Evolutionary conservation across 2,113 vertebrate species (phyloP), one percentile per base, ranked within the genome.

Genomic region (Puma concolor): DNA sequence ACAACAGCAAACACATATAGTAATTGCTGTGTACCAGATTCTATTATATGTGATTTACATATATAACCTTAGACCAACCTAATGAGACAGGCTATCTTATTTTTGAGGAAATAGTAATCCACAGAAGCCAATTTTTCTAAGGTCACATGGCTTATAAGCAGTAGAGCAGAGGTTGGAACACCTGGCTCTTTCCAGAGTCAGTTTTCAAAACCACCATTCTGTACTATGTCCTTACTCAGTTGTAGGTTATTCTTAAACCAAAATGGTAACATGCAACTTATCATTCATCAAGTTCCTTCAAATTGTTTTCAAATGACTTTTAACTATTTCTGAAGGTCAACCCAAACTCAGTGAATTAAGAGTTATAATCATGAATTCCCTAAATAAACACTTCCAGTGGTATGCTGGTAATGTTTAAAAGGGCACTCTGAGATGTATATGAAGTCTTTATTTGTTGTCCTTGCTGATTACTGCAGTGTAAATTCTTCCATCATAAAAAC

Each of bases 241-340:
- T 23, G 44, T 7, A 66, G 13, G 67, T 66, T 91, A 11, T 91
- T 88, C 71, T 85, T 89, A 88, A 95, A 38, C 12, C 48, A 88
- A 74, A 93, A 82, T 86, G 33, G 2, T 89, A 67, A 23, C 11
- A 50, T 38, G 21, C 4, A 90, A 79, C 31, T 60, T 83, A 74
- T 52, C 12, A 66, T 38, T n/a, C 52, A 79, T 44, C 33, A 57
- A 7, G 91, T 86, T 81, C 33, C 41, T 80, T 15, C 12, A 50
- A 50, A 44, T 57, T 84, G 2, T 76, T 85, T 96, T 74, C 48
- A 96, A 83, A 60, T 91, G 25, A 96, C 31, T 76, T 96, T 90
- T 76, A 97, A 77, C 31, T 91, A n/a, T 23, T 77, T 81, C 38
- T 4, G 13, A 67, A 97, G 41, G 15, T 76, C 84, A 71, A 31